A percentile compares a stretch with the other conserved stretches of the same genome.
These are phyloP conservation scores for Biston betularia DNA, from an alignment of 2,888 invertebrate species.

Conservation along the genomic window DNA sequence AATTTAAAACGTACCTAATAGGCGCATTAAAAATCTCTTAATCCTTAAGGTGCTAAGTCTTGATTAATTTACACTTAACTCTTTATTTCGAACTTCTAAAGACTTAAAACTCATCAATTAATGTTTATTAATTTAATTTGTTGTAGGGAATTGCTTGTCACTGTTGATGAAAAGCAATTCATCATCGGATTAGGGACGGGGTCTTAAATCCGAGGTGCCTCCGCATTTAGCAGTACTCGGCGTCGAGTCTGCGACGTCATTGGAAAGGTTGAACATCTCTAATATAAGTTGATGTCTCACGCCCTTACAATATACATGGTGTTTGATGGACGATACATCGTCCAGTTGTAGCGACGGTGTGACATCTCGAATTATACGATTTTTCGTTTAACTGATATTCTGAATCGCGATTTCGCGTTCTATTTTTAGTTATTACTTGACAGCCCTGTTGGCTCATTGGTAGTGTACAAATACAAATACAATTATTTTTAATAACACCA, in stretches of 20 bases:
- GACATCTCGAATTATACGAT: too few species aligned
- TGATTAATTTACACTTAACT: conserved; percentile 6
- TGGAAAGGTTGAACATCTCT: conserved; percentile 8
- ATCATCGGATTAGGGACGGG: conserved; percentile 33
- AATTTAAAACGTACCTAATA: not conserved
- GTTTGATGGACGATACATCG: not conserved
- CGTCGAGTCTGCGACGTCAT: conserved; percentile 5
- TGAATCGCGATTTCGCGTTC: too few species aligned
- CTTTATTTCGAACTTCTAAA: conserved; percentile 18
- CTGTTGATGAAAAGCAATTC: conserved; percentile 30
- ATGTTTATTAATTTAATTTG: conserved; percentile 38
- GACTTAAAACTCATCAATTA: conserved; percentile 32
- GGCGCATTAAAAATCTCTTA: conserved; percentile 10
- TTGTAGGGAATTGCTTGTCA: conserved; percentile 32
- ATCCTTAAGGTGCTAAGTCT: not conserved
- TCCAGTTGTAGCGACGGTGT: too few species aligned
- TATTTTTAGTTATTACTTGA: too few species aligned
- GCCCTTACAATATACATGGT: not conserved
- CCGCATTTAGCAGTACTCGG: conserved; percentile 2
- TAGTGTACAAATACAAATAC: too few species aligned
- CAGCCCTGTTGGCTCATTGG: too few species aligned
- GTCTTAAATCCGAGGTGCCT: conserved; percentile 15
- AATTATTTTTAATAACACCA: too few species aligned
- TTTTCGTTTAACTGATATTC: too few species aligned
- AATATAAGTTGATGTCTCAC: conserved; percentile 1